Base-by-base conservation (phyloP, 1,140 invertebrate genomes). In the Coboldia fuscipes region DNA sequence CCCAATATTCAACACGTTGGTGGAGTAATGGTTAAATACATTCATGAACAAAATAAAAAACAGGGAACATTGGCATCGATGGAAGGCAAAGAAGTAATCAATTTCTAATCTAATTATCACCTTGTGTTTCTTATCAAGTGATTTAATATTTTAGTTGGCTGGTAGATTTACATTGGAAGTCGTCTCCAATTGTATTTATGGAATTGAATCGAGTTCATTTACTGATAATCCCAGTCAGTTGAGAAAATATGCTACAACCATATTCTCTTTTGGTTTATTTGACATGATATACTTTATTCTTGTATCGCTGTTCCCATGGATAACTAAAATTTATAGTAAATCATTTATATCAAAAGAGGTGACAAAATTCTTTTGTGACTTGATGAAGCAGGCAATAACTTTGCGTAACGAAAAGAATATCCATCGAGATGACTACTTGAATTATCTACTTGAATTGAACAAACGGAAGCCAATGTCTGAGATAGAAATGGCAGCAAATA, bases 181-280 rank as follows among this genome's bases (percentile, higher is more conserved):
- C 12, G 58, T 65, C 3, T 58, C 61, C 0, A 57, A 51, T 35
- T 56, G 55, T 7, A 61, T 56, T 0, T 48, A 66, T 35, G 62
- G 60, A 0, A 37, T 65, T 2, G 45, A 55, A 4, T 56, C 52
- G 0, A 43, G 50, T 23, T 48, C 47, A 9, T 46, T 61, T 49
- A 35, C 21, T 13, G 14, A 14, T 37, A 6, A 41, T 44, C 0
- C 47, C 41, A 0, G 43, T 40, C 5, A 40, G 46, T 4, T 54
- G 45, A 2, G 43, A 46, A 15, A 38, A 45, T 38, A 39, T 7
- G 30, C 35, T 27, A 27, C 42, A 30, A n/a, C 38, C 27, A 14
- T 48, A 33, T 33, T 46, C 50, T 2, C 48, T 49, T 3, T 27
- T 28, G 2, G 42, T 45, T n/a, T 18, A 31, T 5, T 42, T 35